Conservation (phyloP, 1,140 invertebrate species). For the Drosophila rufa region DNA sequence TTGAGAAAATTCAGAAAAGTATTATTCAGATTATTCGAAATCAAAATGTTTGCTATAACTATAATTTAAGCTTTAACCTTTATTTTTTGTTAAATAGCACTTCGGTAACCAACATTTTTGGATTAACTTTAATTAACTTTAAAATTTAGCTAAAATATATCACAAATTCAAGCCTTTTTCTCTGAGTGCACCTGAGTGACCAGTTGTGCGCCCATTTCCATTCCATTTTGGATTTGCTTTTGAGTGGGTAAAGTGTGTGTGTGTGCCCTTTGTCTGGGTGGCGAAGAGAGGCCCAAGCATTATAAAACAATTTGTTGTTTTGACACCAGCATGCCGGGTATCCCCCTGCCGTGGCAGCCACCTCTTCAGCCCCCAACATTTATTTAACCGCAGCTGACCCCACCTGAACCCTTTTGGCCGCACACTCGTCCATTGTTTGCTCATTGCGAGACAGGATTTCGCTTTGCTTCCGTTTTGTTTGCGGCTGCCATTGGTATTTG, state of each 20-base stretch:
- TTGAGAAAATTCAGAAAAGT: no score
- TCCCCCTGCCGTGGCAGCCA: not conserved
- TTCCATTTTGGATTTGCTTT: conserved; percentile 36
- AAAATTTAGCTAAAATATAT: no score
- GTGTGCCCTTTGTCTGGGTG: conserved; percentile 47
- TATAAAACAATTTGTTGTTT: conserved; percentile 69
- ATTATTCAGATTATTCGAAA: no score
- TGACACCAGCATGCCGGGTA: conserved; percentile 50
- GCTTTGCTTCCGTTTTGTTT: conserved; percentile 62
- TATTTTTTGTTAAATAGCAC: no score
- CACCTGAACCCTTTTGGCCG: conserved; percentile 57
- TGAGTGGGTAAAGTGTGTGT: conserved; percentile 14
- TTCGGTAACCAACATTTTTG: no score
- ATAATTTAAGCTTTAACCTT: no score
- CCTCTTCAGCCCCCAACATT: not conserved
- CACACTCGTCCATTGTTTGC: conserved; percentile 52
- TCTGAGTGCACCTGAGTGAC: conserved; percentile 12
- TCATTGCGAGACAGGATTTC: conserved; percentile 58
- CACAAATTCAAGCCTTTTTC: no score
- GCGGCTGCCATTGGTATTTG: conserved; percentile 47
- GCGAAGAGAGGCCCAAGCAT: conserved; percentile 32
- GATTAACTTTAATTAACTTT: no score
- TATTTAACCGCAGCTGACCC: conserved; percentile 54
- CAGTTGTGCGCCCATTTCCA: conserved; percentile 21
- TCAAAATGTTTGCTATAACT: no score